Percentiles rank a stretch among this genome's conserved stretches.
Evolutionary conservation across 2,888 invertebrate genomes (phyloP).

Genomic region (Maniola hyperantus): DNA sequence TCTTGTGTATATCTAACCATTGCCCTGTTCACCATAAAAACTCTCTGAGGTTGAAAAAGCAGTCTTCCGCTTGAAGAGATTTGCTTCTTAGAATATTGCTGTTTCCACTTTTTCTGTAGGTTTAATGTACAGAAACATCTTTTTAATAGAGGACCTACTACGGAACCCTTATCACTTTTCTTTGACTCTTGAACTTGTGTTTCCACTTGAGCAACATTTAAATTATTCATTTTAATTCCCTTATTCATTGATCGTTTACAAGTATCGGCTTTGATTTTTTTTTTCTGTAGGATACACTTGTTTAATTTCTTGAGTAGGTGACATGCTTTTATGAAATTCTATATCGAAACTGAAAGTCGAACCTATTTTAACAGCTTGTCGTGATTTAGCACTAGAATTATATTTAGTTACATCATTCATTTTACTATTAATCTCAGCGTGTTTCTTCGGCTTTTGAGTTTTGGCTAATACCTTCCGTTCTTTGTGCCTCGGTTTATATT

Average conservation of each 20-base stretch:
- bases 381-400: slow-evolving; percentile 1
- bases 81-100: slow-evolving; percentile 18
- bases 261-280: slow-evolving; percentile 4
- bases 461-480: slow-evolving; percentile 14
- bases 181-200: slow-evolving; percentile 39
- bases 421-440: slow-evolving; percentile 1
- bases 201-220: slow-evolving; percentile 27
- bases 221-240: slow-evolving; percentile 32
- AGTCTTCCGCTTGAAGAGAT: neutral
- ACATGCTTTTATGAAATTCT: slow-evolving; percentile 42
- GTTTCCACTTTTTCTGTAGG: slow-evolving; percentile 43
- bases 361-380: slow-evolving; percentile 42
- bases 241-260: slow-evolving; percentile 24
- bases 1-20: slow-evolving; percentile 16
- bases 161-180: slow-evolving; percentile 40
- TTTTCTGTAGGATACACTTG: slow-evolving; percentile 14
- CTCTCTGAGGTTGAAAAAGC: neutral
- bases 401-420: neutral
- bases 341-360: slow-evolving; percentile 43
- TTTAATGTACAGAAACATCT: slow-evolving; percentile 52
- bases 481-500: slow-evolving; percentile 22
- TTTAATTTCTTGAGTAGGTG: slow-evolving; percentile 11
- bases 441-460: slow-evolving; percentile 5
- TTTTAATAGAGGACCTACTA: slow-evolving; percentile 46
- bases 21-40: slow-evolving; percentile 37